Evolutionary conservation across 2,797 vertebrate species (phyloP), one percentile per base, ranked within the genome.

Genomic region (Pyrocephalus nanus): DNA sequence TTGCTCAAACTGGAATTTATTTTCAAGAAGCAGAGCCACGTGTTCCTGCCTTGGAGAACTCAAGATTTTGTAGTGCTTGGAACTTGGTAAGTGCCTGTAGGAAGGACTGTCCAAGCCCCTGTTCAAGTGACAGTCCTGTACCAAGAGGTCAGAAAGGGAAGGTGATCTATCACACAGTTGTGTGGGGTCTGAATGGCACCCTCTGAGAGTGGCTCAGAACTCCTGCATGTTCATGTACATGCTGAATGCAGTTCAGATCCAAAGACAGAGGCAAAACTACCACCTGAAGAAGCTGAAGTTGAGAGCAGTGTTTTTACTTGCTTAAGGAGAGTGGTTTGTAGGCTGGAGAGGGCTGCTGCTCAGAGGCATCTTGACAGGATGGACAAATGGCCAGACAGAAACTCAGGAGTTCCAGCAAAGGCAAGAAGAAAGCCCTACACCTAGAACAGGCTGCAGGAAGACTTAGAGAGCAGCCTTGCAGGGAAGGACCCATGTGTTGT

Each of bases 191-290:
- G 36, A 51, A 27, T 67, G 53, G 36, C 36, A 51, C 29, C 13
- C 20, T 38, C 40, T 34, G 58, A 60, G 58, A 53, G 30, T 26
- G 38, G 45, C 51, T 69, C 8, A 22, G 55, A 58, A 42, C 19
- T 71, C 27, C 29, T 12, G 36, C 27, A 54, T 18, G 32, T 43
- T 79, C 0, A 0, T 15, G 20, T 60, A 38, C 8, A 0, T 15
- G 27, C 64, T 51, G 55, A 42, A 18, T 10, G 13, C 50, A 47
- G 1, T 48, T 75, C 57, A 22, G 61, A 57, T 81, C 53, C 40
- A 40, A 60, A 58, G 19, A 34, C 9, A 50, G 47, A 70, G 21
- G 12, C n/a, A 80, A 62, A 73, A 30, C 40, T 12, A 5, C 7
- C 30, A n/a, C 42, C 34, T 47, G 54, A 19, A 62, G 48, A 70